phyloP scores from a whole-genome alignment of 1,140 invertebrate genomes.

The Calycopis cecrops region DNA sequence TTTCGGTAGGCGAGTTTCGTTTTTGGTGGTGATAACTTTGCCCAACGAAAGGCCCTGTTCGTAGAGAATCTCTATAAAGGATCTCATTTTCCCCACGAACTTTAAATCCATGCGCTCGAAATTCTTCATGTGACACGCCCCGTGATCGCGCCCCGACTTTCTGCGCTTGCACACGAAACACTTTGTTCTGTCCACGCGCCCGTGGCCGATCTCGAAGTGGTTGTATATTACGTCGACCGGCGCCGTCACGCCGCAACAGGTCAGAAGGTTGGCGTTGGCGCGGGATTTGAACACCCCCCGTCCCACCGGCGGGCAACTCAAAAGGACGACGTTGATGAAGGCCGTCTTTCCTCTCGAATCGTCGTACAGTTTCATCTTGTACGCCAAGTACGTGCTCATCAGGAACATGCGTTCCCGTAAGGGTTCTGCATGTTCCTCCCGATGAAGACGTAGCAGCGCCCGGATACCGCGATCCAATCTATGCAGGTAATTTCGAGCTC shows the following conservation, averaged over 20 bases:
- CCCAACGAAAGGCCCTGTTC: slow-evolving; percentile 1
- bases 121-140: background rate
- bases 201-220: slow-evolving; percentile 1
- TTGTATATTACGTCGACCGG: slow-evolving; percentile 1
- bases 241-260: slow-evolving; percentile 3
- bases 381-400: slow-evolving; percentile 7
- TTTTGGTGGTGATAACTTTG: slow-evolving; percentile 8
- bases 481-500: background rate
- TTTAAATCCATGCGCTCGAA: too few relatives aligned
- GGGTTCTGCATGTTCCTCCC: too few relatives aligned
- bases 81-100: background rate
- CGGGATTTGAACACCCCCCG: background rate
- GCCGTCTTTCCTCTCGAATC: background rate
- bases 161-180: slow-evolving; percentile 9
- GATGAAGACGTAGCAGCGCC: background rate
- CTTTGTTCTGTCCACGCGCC: slow-evolving; percentile 4
- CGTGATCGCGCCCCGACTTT: background rate
- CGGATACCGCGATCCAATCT: slow-evolving; percentile 1
- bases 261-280: background rate
- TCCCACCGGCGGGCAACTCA: slow-evolving; percentile 8
- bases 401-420: background rate
- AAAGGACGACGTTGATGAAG: slow-evolving; percentile 6
- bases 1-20: background rate
- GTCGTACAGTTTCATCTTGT: slow-evolving; percentile 1
- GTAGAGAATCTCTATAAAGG: slow-evolving; percentile 3